Base-by-base conservation (phyloP, 2,888 invertebrate species). In the Rhagium mordax region DNA sequence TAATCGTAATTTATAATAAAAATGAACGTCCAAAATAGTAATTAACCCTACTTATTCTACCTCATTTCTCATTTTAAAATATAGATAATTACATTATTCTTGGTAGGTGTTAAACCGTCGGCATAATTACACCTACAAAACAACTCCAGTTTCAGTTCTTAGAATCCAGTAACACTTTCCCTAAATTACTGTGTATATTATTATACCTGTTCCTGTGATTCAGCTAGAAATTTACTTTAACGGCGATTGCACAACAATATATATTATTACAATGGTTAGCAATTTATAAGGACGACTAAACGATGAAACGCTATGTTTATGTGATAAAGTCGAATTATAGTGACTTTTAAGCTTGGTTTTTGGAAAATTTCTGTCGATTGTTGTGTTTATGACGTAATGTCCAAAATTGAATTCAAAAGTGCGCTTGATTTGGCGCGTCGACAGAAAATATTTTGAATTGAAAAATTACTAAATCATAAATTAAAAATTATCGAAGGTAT, bases 341-440 rank as follows among this genome's bases (percentile, higher is more conserved):
- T 13, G 33, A n/a, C 33, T 29, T 33, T 59, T 59, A 21, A 5
- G 18, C 10, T 27, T 33, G 41, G n/a, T 41, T 65, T 65, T 65
- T 16, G 20, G 1, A 53, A 51, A 65, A 51, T 65, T 65, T 53
- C 48, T 49, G 27, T 60, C 16, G 59, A 65, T 65, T 65, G 64
- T 64, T 64, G 53, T 41, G 53, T 60, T 49, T 57, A 49, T 69
- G 69, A 69, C 69, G 69, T 61, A 69, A 69, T 51, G 53, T 69
- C 29, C 59, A 49, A 68, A 68, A 68, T 24, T 64, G 27, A 49
- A 49, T 49, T 64, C 65, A 65, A 65, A 69, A 69, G 69, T 51
- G 61, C 53, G 61, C 49, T 59, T 51, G 53, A 61, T 20, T 64
- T 69, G 53, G 53, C 72, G 61, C n/a, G 60, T 16, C 15, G 27